phyloP scores from a whole-genome alignment of 2,888 invertebrate species.

The Aleiodes alternator region DNA sequence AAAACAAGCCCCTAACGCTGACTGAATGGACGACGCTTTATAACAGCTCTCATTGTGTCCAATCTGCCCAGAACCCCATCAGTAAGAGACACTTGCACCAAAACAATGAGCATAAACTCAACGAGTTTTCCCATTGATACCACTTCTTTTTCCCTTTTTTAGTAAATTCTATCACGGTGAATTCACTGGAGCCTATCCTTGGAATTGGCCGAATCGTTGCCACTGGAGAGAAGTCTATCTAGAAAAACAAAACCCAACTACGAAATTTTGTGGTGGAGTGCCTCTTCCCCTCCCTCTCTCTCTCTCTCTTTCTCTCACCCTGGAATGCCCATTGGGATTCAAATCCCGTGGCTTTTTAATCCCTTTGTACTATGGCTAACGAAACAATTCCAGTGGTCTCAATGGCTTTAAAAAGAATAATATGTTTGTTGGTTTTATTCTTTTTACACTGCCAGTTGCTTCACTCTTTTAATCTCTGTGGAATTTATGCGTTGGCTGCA shows the following conservation, averaged over 20 bases:
- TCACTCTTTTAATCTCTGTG: neutral
- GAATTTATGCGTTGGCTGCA: neutral
- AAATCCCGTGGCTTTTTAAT: neutral
- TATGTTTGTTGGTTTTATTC: neutral
- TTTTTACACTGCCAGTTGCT: neutral
- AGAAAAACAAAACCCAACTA: neutral
- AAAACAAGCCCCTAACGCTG: neutral
- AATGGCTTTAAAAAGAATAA: constrained; percentile 19
- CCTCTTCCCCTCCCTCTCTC: neutral
- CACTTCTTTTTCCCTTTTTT: no score
- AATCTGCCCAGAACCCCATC: no score
- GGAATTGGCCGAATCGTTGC: constrained; percentile 39
- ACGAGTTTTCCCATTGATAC: no score
- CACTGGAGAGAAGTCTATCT: no score
- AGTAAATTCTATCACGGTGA: neutral
- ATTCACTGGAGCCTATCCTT: constrained; percentile 46
- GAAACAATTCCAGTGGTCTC: constrained; percentile 11
- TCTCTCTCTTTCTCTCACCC: no score
- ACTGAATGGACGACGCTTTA: no score
- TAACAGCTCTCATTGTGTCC: no score
- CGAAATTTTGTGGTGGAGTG: constrained; percentile 17
- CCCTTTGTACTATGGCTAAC: constrained; percentile 2
- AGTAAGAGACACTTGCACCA: no score
- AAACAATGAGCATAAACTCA: neutral
- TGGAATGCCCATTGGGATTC: constrained; percentile 5